Base-by-base conservation (phyloP, 2,113 vertebrate species). In the Hemibagrus wyckioides region DNA sequence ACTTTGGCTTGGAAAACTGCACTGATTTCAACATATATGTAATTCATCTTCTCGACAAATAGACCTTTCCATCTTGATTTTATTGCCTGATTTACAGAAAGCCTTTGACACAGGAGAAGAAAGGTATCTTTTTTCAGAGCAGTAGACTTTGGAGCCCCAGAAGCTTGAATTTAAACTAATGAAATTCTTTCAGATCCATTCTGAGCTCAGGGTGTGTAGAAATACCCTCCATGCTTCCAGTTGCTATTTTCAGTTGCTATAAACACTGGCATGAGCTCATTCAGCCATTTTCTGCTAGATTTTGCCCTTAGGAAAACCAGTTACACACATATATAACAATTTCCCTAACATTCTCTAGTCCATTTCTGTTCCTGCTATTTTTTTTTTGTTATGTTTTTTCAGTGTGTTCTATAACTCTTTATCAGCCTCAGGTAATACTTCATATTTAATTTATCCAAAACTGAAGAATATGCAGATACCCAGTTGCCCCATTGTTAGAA, bases 101-200 rank as follows among this genome's bases (percentile, higher is more conserved):
- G 28, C n/a, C 50, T 54, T 54, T 52, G 75, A 48, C 73, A 48
- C 25, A 17, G 17, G 14, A 50, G 28, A 77, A 77, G 44, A 52
- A 52, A 52, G 13, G 3, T 19, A 52, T 52, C 1, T 76, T 77
- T 56, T 56, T 56, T 6, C 23, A 80, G 56, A 80, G 14, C 25
- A 52, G 15, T 54, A 6, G 75, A 8, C 48, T 19, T 52, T 52
- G 14, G 48, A 79, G 73, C 41, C 73, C 73, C 25, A 5, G 48
- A 76, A 75, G 71, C 69, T 71, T 17, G 67, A 71, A 36, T 39
- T 39, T 39, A 71, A 71, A 71, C 69, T 41, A 44, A 75, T 48
- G 71, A 44, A 44, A 39, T 21, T 76, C 41, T 48, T 75, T 73
- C 69, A 73, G 69, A 73, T 21, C 36, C 19, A 23, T 71, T 39